Percentiles rank a stretch among this genome's conserved stretches.
Evolutionary conservation across 2,113 vertebrate species (phyloP).

Genomic region (Bostrychus sinensis): DNA sequence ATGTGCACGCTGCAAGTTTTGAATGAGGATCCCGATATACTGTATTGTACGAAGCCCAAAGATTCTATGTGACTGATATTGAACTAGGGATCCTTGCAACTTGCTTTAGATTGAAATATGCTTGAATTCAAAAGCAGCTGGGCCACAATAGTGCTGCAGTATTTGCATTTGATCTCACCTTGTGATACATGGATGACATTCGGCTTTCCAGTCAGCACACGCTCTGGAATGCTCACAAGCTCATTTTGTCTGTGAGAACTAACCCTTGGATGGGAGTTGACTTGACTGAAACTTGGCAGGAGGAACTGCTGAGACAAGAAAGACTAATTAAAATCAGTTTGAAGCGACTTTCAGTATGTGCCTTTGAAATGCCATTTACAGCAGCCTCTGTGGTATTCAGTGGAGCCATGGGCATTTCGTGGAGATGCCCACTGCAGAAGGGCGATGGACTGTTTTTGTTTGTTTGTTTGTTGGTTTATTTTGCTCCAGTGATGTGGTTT

Average conservation of each 20-base stretch:
- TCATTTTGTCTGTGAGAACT: slow-evolving; percentile 61
- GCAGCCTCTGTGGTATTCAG: background rate
- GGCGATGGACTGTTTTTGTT: too few species aligned
- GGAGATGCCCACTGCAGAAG: too few species aligned
- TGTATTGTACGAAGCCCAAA: too few species aligned
- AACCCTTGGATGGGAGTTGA: slow-evolving; percentile 40
- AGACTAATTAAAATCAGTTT: slow-evolving; percentile 22
- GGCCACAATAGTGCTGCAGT: slow-evolving; percentile 9
- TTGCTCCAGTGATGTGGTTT: too few species aligned
- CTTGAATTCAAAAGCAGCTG: background rate
- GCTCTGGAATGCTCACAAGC: slow-evolving; percentile 62
- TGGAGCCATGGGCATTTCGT: background rate
- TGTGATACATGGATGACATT: slow-evolving; percentile 42
- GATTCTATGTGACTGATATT: background rate
- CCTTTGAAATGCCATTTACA: background rate
- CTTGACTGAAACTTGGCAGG: slow-evolving; percentile 60
- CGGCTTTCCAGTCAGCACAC: slow-evolving; percentile 54
- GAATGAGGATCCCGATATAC: too few species aligned
- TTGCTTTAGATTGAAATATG: background rate
- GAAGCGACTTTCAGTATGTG: background rate
- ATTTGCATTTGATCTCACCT: slow-evolving; percentile 32
- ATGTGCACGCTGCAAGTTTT: too few species aligned
- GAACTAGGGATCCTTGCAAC: background rate
- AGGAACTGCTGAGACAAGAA: slow-evolving; percentile 6
- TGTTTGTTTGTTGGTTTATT: too few species aligned